These are phyloP conservation scores for Elephantulus edwardii DNA, from an alignment of 2,113 vertebrate genomes.

Conservation along the genomic window DNA sequence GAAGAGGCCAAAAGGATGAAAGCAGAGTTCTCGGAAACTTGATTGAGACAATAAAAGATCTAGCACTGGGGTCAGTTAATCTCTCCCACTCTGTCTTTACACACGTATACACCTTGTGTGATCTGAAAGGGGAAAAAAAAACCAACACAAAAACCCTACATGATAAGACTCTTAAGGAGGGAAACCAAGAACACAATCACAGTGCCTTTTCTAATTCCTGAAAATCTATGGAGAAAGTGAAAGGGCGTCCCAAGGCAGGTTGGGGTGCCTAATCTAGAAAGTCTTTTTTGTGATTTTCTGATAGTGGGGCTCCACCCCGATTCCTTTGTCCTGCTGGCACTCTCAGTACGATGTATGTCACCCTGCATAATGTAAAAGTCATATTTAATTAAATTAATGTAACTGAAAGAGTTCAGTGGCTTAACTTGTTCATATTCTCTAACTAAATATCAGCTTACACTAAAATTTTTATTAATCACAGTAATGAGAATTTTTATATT, in stretches of 20 bases:
- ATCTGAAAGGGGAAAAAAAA: constrained; percentile 26
- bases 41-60: not conserved
- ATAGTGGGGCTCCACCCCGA: constrained; percentile 48
- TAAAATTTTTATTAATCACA: constrained; percentile 82
- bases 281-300: constrained; percentile 47
- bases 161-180: constrained; percentile 2
- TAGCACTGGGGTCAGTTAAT: not conserved
- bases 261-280: constrained; percentile 19
- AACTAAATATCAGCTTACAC: constrained; percentile 80
- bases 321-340: constrained; percentile 72
- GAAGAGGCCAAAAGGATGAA: not conserved
- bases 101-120: not conserved
- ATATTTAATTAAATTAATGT: constrained; percentile 81
- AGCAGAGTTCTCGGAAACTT: not conserved
- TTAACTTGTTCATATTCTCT: constrained; percentile 80
- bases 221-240: not conserved
- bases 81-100: not conserved
- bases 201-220: constrained; percentile 13
- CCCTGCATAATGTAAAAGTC: constrained; percentile 73
- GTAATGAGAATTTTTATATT: constrained; percentile 83
- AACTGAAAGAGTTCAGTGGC: constrained; percentile 77
- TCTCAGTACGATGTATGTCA: constrained; percentile 64
- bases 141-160: not conserved
- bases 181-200: not conserved
- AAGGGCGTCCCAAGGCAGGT: not conserved